These are phyloP conservation scores for Eunapius fragilis DNA, from an alignment of 37 sponge, comb jelly and placozoan genomes.

Conservation along the genomic window DNA sequence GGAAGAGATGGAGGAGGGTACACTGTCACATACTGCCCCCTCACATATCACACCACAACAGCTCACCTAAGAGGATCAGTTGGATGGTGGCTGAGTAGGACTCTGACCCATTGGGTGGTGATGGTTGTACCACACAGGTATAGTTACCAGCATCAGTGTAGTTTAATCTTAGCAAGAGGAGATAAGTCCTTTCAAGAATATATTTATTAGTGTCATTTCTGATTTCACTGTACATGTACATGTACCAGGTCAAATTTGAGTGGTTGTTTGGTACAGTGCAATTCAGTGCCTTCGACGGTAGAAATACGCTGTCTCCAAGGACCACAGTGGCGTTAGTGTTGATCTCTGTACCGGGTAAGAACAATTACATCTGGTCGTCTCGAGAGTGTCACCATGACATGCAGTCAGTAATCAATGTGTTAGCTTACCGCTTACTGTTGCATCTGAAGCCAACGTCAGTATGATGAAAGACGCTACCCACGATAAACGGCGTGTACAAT, in stretches of 20 bases:
- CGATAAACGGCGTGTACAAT: no score
- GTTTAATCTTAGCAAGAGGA: neutral
- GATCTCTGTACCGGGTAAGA: neutral
- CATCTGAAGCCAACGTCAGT: neutral
- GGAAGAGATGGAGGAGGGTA: no score
- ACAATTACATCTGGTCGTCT: neutral
- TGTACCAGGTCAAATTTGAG: no score
- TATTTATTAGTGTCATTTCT: neutral
- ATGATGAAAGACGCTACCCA: neutral
- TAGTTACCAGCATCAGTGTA: constrained; percentile 25
- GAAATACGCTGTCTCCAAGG: neutral
- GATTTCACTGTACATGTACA: neutral
- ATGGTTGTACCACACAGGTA: constrained; percentile 3
- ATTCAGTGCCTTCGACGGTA: neutral
- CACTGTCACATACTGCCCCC: neutral
- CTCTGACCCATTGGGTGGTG: neutral
- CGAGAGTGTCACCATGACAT: neutral
- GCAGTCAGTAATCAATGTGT: no score
- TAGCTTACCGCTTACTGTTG: neutral
- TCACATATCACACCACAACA: neutral
- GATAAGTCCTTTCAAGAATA: neutral
- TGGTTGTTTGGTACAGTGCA: neutral
- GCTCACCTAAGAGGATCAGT: neutral
- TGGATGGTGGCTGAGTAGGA: neutral
- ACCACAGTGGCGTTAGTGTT: neutral